These are phyloP conservation scores for Sialis fuliginosa DNA, from an alignment of 2,888 invertebrate species.

Conservation along the genomic window DNA sequence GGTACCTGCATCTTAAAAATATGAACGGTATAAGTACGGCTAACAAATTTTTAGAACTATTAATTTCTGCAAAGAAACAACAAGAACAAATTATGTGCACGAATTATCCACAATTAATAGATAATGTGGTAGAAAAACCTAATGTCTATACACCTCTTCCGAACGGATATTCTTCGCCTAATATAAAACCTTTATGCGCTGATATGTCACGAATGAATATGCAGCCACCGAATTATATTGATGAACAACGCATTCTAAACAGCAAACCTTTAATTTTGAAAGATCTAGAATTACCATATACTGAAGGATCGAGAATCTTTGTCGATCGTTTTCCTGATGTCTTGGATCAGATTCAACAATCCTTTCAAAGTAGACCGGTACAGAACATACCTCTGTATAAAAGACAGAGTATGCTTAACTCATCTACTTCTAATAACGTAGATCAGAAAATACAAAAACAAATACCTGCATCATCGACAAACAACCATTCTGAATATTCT, in stretches of 20 bases:
- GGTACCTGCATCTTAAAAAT: slow-evolving; percentile 36
- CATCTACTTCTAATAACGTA: slow-evolving; percentile 14
- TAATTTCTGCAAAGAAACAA: slow-evolving; percentile 14
- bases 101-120: slow-evolving; percentile 10
- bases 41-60: slow-evolving; percentile 30
- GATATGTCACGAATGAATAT: background rate
- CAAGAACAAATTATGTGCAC: slow-evolving; percentile 13
- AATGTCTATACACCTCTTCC: slow-evolving; percentile 14
- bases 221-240: background rate
- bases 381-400: slow-evolving; percentile 31
- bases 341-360: background rate
- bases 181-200: slow-evolving; percentile 6
- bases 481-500: slow-evolving; percentile 4
- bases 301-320: no score
- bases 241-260: background rate
- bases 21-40: slow-evolving; percentile 35
- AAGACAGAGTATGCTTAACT: slow-evolving; percentile 20
- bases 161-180: slow-evolving; percentile 8
- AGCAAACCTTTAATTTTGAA: background rate
- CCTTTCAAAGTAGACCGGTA: slow-evolving; percentile 13
- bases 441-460: slow-evolving; percentile 12
- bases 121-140: slow-evolving; percentile 14
- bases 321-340: no score
- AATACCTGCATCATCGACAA: slow-evolving; percentile 5
- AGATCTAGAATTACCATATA: slow-evolving; percentile 2